Base-by-base conservation (phyloP, 2,888 invertebrate genomes). In the Oligia strigilis region DNA sequence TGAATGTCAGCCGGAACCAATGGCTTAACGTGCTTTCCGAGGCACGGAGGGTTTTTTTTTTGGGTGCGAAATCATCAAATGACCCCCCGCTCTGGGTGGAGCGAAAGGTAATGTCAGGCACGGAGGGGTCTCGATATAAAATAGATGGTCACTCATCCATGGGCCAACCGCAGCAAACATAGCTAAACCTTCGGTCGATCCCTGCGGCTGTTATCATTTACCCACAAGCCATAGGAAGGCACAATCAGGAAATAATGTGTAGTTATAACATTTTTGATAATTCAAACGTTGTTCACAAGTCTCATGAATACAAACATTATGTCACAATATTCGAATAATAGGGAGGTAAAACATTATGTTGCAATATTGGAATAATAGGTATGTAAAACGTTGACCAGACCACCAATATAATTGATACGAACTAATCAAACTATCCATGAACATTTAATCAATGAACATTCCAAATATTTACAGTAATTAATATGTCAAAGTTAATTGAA, bases 401-500 rank as follows among this genome's bases (percentile, higher is more conserved):
- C 14, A 17, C n/a, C 17, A 3, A 40, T 29, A 5, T 81, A 71
- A 78, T 66, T 78, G 36, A 55, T 55, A 55, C 23, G 2, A 62
- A 79, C 23, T 49, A 79, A 72, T 81, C 40, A 62, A 55, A 84
- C 72, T 67, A 72, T 66, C 65, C 14, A 17, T 58, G 14, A 46
- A 46, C 83, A 71, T 60, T 43, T 78, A 23, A 71, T 52, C 36
- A 71, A 46, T 11, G 23, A 55, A 60, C n/a, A 29, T 40, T 29
- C 29, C 14, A 40, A 43, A 78, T 78, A 71, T 66, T 66, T 19
- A 23, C 58, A 55, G 13, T 46, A 66, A 84, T 67, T 11, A 52
- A 71, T 83, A 14, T n/a, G 29, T 62, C 60, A 71, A 40, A 46
- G 23, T 84, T 84, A 84, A 72, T 80, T 84, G 40, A 40, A 60